Base-by-base conservation (phyloP, 2,113 vertebrate species). In the Vireo altiloquus region DNA sequence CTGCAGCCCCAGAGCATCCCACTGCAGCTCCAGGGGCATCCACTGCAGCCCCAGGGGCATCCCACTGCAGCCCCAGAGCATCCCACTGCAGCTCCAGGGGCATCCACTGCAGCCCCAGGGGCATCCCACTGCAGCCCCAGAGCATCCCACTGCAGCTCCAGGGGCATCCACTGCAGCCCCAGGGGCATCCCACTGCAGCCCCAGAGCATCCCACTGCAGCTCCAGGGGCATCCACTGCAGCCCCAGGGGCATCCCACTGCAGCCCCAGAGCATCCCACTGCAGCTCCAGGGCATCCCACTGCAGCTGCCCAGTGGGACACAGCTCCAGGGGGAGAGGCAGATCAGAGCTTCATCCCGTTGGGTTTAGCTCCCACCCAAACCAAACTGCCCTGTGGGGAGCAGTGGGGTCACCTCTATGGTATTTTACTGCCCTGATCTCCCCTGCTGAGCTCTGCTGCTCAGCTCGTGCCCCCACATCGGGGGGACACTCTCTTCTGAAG, bases 391-490 rank as follows among this genome's bases (percentile, higher is more conserved):
- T 9, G 15, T 7, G 59, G 21, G n/a, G 4, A 77, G 52, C 35
- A 12, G 16, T 0, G 15, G 33, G 47, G 39, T 77, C 87, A 30
- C 14, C 17, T 19, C 91, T 13, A 0, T 0, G 3, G 12, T 6
- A 1, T 46, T 42, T n/a, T 13, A 27, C 16, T 60, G 59, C 74
- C 82, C 47, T 53, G 33, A n/a, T 76, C 33, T 42, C 22, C 49
- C 72, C 80, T 33, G 40, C 59, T 6, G 56, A 87, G 61, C 50
- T 30, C 33, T 39, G 0, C 25, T 13, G 79, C 75, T 66, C 64
- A 33, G 80, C 30, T 83, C 0, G 0, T 10, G 4, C 18, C 44
- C 31, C 19, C 7, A 9, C 24, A 14, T 1, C 7, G 10, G 1
- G 2, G 12, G 15, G 13, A 35, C 20, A 49, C 10, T 10, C 69